Conservation (phyloP, 2,113 vertebrate species). For the Macrotis lagotis region DNA sequence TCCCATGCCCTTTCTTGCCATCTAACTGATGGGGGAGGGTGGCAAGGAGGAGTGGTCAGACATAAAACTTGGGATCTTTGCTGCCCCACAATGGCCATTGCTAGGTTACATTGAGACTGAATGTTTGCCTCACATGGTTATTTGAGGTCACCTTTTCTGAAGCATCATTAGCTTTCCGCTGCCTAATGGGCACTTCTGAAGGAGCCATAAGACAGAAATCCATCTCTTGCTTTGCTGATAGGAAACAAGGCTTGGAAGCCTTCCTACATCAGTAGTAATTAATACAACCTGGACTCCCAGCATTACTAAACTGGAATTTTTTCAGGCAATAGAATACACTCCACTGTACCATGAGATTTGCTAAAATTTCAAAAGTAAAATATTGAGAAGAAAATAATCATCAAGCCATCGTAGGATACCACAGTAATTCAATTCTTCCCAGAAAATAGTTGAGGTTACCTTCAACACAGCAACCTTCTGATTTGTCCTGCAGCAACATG, state of each 20-base stretch:
- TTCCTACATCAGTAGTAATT: neutral
- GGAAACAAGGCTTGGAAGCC: neutral
- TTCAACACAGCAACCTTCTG: neutral
- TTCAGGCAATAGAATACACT: neutral
- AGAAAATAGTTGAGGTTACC: neutral
- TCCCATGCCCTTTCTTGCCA: conserved; percentile 7
- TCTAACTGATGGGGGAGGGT: neutral
- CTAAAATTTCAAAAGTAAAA: neutral
- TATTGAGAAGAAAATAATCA: neutral
- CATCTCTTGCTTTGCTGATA: conserved; percentile 2
- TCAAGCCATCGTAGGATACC: neutral
- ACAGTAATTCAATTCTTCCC: neutral
- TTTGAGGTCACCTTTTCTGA: conserved; percentile 48
- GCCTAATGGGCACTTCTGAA: neutral
- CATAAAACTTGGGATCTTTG: neutral
- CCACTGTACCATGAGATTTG: neutral
- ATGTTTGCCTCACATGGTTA: conserved; percentile 10
- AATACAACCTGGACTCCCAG: neutral
- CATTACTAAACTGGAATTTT: neutral
- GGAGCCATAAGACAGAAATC: conserved; percentile 19
- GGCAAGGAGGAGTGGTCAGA: neutral
- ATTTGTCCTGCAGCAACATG: neutral
- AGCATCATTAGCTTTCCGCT: conserved; percentile 22
- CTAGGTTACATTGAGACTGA: neutral
- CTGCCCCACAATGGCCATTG: neutral